Base-by-base conservation (phyloP, 30 jellyfish, hydroid and myxozoan species). In the Morbakka virulenta region DNA sequence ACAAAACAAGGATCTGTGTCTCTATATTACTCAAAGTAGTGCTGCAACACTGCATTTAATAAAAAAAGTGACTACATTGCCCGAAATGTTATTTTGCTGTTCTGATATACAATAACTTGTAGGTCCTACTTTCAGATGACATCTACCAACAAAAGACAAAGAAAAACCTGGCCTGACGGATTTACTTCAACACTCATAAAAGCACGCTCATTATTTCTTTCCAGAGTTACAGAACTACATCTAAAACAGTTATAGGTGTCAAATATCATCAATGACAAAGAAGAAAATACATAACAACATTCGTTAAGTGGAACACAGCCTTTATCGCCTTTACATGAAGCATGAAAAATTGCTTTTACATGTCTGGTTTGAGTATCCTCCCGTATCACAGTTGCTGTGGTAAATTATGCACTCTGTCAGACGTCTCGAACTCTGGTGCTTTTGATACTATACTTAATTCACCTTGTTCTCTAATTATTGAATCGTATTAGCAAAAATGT, bases 31-130 rank as follows among this genome's bases (percentile, higher is more conserved):
- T 53, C 35, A 14, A 74, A 9, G 28, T 74, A 76, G 33, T 74
- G 64, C 2, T 72, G 28, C 24, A 74, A 47, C 14, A 74, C 76
- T n/a, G 66, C 77, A 74, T 74, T 74, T 17, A 74, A 28, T 28
- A 74, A 33, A 33, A 57, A 74, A 65, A 76, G 86, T 6, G 86
- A 74, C 32, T 75, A 74, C 30, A 17, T 74, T 20, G 32, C 52
- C 71, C 79, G 50, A 64, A 74, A 74, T 32, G 32, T 32, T 64
- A 64, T 22, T 26, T 57, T 9, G 6, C 28, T 21, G 76, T n/a
- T n/a, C 64, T 32, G n/a, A 64, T 11, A 27, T 14, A 64, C 76
- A 6, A 41, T 41, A 41, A 41, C 57, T 41, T 9, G 13, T 41
- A 17, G 57, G 57, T 41, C 57, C 57, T 41, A 9, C 57, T 41